Conservation (phyloP, 2,797 vertebrate species). For the Gorsachius magnificus region DNA sequence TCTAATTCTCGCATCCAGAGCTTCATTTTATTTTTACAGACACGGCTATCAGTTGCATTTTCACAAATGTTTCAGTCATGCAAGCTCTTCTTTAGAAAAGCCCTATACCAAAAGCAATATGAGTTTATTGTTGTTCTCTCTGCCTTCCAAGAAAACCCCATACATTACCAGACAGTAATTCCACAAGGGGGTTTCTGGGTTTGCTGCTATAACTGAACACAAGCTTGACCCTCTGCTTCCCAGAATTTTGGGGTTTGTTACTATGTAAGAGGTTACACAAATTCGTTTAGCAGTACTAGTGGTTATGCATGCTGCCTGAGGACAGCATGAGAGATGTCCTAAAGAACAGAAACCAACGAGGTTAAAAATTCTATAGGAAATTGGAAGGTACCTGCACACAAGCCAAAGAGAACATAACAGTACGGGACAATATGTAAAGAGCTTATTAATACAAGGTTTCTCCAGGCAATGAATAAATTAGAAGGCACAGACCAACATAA, state of each 20-base stretch:
- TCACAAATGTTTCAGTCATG: neutral
- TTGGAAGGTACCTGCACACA: neutral
- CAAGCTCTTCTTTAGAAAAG: neutral
- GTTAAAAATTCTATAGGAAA: neutral
- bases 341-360: neutral
- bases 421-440: neutral
- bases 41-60: neutral
- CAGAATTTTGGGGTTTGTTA: neutral
- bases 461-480: conserved; percentile 52
- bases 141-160: neutral
- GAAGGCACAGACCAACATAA: conserved; percentile 39
- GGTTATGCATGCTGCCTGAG: neutral
- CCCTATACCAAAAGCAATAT: neutral
- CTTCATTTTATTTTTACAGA: neutral
- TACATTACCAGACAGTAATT: neutral
- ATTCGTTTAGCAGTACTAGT: neutral
- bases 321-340: neutral
- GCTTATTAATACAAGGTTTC: conserved; percentile 53
- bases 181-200: neutral
- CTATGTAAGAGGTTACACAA: neutral
- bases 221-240: neutral
- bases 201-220: neutral
- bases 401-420: neutral
- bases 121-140: neutral
- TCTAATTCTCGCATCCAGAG: neutral